Evolutionary conservation across 2,888 invertebrate species (phyloP), one percentile per base, ranked within the genome.

Genomic region (Eristalis arbustorum): DNA sequence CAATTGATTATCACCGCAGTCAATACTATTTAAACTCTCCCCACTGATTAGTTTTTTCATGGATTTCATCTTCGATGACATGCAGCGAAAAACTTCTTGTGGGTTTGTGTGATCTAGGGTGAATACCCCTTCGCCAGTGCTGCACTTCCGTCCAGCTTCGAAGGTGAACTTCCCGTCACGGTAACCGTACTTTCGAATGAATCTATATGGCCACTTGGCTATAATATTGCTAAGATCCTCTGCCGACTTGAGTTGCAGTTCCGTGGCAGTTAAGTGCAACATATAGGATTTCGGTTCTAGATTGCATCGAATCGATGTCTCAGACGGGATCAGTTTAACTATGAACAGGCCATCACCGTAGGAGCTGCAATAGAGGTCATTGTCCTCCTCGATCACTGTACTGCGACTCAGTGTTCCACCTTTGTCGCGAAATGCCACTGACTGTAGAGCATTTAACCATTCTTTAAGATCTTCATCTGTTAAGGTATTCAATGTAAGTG

Each of bases 61-160:
- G 0, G 95, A 96, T 91, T 96, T 96, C 96, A 97, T 97, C 93
- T 96, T 97, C 5, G 96, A 94, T 11, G 96, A 96, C 89, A 97
- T 94, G 90, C 96, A 97, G 88, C 96, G 95, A 88, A 95, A 97
- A 88, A 97, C 96, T 91, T 97, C 97, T 89, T 96, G 96, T 88
- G 96, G 96, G 91, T 96, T 96, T 59, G 95, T 95, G 91, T 97
- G 96, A 90, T 97, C 96, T 82, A 97, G 92, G 78, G 95, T 96
- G 90, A 97, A 97, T 4, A 95, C 95, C 1, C 97, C 97, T 93
- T 97, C 97, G 0, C 97, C 97, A 1, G 97, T 96, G 89, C 96
- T 95, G 93, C 97, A 97, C 92, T 97, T 97, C 80, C 97, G 94
- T 0, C 97, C 97, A 23, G 97, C 97, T 94, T 97, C 97, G 92